Base-by-base conservation (phyloP, 2,113 vertebrate species). In the Mormyrus iriodes region DNA sequence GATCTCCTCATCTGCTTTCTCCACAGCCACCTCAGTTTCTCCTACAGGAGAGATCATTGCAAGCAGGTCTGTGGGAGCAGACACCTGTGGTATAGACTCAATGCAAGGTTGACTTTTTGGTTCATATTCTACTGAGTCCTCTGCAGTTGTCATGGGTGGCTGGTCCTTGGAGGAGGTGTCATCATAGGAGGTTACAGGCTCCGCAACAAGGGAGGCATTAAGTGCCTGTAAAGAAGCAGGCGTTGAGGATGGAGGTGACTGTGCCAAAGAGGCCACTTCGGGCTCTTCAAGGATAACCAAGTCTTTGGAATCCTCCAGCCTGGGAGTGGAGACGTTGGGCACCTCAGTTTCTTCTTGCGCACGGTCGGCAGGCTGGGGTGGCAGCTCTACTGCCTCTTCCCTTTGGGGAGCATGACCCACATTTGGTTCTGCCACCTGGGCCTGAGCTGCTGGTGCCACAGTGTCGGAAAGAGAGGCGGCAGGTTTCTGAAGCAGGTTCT, bases 1-100 rank as follows among this genome's bases (percentile, higher is more conserved):
- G 51, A 86, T 86, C 51, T 86, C 85, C 31, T 86, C 85, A 52
- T 87, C 86, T 65, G 86, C 86, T 55, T 87, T 87, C 86, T 87
- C 86, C 86, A 86, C 85, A 86, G 85, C 85, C 48, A 86, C 85
- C 51, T 86, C 85, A 55, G 48, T 53, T 53, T 86, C 85, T 49
- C 85, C 49, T 35, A 51, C 39, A 53, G 85, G 85, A 86, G 61
- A 46, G 31, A 49, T 79, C 31, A 10, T 31, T 49, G 88, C 9
- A 9, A 88, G 73, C 48, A 55, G 42, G 6, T 52, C 31, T 5
- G 35, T n/a, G 35, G 88, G 48, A 17, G 12, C 31, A 21, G 51
- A 61, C 42, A 27, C 51, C 88, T 42, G 46, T 31, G 48, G 27
- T 17, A 51, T 48, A 52, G 87, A 31, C 49, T 76, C 87, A 44